Base-by-base conservation (phyloP, 2,797 vertebrate species). In the Myotis planiceps region DNA sequence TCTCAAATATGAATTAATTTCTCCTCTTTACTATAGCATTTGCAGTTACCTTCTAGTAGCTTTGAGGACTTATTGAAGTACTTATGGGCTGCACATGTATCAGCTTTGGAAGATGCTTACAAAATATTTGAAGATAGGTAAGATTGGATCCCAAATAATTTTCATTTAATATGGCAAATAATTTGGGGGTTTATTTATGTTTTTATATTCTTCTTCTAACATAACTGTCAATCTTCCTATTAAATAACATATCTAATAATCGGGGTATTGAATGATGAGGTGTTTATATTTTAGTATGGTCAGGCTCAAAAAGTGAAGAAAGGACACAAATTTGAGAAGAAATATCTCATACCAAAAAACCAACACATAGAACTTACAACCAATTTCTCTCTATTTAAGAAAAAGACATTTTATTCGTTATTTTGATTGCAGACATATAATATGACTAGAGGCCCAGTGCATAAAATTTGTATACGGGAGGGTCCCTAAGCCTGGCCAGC, bases 11-110 rank as follows among this genome's bases (percentile, higher is more conserved):
- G 29, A 90, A 92, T 37, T 18, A 0, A 19, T 81, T 87, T 87
- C 45, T 86, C 16, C 18, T 89, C 8, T 15, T 68, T 95, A 58
- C 15, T 96, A 65, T 71, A 99, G 99, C 98, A 98, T 88, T 93
- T 99, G 45, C 12, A 32, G 39, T 21, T 27, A 88, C 84, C 76
- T 96, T 98, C 85, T 96, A 96, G 15, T 96, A 98, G 42, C 81
- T 96, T 96, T 96, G 99, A 99, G 10, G 42, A 97, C 19, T 96
- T 99, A 9, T 96, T 99, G 4, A 72, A 93, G 2, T 87, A 98
- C 68, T 97, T 99, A 97, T 99, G 99, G 99, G 92, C 0, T 0
- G 99, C 99, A 0, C 99, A 99, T 0, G 81, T 94, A 3, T 7
- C 71, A 72, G 98, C 99, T 88, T 95, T 98, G n/a, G 5, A 86